These are phyloP conservation scores for Anas platyrhynchos DNA, from an alignment of 2,113 vertebrate genomes.

Conservation along the genomic window DNA sequence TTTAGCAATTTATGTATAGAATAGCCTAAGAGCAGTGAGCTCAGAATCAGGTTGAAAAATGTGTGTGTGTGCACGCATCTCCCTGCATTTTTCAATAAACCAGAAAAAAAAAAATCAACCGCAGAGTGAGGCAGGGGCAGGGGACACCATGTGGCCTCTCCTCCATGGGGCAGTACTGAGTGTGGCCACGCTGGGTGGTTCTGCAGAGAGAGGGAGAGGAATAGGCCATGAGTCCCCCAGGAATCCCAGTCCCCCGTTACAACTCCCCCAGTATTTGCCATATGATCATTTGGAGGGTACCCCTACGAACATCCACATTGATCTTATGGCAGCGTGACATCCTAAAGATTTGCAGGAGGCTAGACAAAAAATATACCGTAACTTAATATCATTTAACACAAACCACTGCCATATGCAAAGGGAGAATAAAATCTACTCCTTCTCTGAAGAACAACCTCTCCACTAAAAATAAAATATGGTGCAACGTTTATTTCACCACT, in stretches of 20 bases:
- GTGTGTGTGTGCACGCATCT: background rate
- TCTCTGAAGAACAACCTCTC: conserved; percentile 45
- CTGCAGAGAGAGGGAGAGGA: background rate
- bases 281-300: background rate
- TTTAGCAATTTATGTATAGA: conserved; percentile 14
- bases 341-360: background rate
- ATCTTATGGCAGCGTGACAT: background rate
- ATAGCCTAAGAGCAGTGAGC: background rate
- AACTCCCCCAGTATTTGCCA: background rate
- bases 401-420: conserved; percentile 18
- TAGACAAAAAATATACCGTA: background rate
- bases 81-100: background rate
- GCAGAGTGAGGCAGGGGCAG: background rate
- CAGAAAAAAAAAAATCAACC: background rate
- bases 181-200: background rate
- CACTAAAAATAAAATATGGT: conserved; percentile 70
- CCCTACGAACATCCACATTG: background rate
- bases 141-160: background rate
- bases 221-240: background rate
- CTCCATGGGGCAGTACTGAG: fast-evolving
- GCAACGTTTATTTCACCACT: conserved; percentile 65
- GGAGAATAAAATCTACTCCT: conserved; percentile 6
- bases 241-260: background rate
- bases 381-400: background rate
- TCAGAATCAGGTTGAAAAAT: background rate